Evolutionary conservation across 2,888 invertebrate genomes (phyloP), one percentile per base, ranked within the genome.

Genomic region (Phaonia tiefii): DNA sequence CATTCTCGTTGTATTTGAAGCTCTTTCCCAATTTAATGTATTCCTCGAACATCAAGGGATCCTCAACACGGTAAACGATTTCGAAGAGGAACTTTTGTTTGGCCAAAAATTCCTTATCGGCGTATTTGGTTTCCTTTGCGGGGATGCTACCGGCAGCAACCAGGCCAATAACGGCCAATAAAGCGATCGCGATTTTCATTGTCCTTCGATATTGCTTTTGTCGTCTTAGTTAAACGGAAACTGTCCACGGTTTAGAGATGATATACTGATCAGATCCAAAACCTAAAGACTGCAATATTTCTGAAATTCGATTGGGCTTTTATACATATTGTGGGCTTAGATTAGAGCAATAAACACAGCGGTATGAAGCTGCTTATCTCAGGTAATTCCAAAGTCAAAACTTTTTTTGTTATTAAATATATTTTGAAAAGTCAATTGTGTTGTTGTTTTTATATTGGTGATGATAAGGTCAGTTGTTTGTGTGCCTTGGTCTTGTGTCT

Each of bases 1-100:
- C 84, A 1, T 84, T 37, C 76, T 86, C 86, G 74, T 89, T 86
- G 42, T 56, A 42, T 2, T 84, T 58, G 17, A 87, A 79, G 0
- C 84, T 76, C 2, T 81, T 70, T 39, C 88, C 89, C 5, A 82
- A 3, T 66, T 89, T 89, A 82, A 89, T 87, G 60, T 70, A 87
- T 80, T 89, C 88, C 70, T 89, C 89, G 79, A 88, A 89, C 71
- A 84, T 80, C 22, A 88, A 76, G 1, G 87, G 87, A 71, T 87
- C 87, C 42, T 86, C 86, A 0, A 86, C 22, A 25, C 86, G 86
- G 73, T 88, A 81, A 3, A 86, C 13, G 11, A 89, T 86, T 79
- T 89, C 88, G 20, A 86, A 85, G 2, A 89, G 44, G 84, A 89
- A 89, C 83, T 86, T 86, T 74, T 89, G 89, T 79, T 83, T 88